Evolutionary conservation across 1,140 invertebrate genomes (phyloP), one percentile per base, ranked within the genome.

Genomic region (Paracyclopina nana): DNA sequence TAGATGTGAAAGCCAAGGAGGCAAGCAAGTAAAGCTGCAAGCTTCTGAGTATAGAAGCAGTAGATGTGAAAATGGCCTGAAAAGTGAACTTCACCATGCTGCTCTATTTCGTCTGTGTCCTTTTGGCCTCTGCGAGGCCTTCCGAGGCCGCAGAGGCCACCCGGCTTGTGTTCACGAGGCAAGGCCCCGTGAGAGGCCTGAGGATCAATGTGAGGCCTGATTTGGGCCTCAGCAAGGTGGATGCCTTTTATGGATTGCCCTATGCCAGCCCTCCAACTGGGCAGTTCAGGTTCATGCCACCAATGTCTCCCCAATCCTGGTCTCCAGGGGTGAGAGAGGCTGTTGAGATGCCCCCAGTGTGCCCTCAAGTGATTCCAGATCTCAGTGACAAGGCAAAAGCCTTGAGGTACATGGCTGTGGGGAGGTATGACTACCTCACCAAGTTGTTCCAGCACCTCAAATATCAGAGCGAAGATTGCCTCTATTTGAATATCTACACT

Each of bases 391-490:
- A 76, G 53, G 79, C 82, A 0, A 74, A 78, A 4, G 77, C 78
- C 1, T 63, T 87, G 49, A 74, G 78, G 56, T 75, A 74, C 49
- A 88, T 92, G 78, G 86, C 88, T 2, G 79, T 78, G 59, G 85
- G 83, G n/a, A 70, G 86, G 11, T 67, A 90, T 41, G 79, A 88
- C 58, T 83, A 86, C 60, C 69, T 95, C 22, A 77, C 78, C 56
- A 72, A 82, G 57, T 67, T 94, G 46, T 64, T 85, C 55, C 82
- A 83, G 5, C 77, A 79, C 63, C 67, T 95, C 48, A 76, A 74
- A 58, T 84, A 92, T 60, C 87, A 95, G 64, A 86, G 80, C 57
- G 91, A 96, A 69, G 91, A 97, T 67, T 97, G 91, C 61, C 72
- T 96, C 22, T 92, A 91, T 63, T 72, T 97, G 58, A 97, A 97